These are phyloP conservation scores for Lordiphosa andalusiaca DNA, from an alignment of 2,888 invertebrate species.

Conservation along the genomic window DNA sequence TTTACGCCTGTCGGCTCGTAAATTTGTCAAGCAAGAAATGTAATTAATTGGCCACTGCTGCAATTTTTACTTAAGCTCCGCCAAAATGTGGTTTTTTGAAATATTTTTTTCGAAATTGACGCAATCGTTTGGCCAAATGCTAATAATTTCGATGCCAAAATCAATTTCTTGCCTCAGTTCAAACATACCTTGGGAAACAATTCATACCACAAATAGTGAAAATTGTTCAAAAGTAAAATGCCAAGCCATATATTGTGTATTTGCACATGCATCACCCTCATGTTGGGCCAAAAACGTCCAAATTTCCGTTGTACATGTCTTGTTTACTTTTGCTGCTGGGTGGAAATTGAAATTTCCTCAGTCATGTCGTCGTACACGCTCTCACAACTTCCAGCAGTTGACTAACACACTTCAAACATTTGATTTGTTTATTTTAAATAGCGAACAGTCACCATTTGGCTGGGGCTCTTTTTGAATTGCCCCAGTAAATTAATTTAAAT, in stretches of 20 bases:
- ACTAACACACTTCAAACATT: constrained; percentile 55
- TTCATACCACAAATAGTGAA: constrained; percentile 38
- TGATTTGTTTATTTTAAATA: constrained; percentile 35
- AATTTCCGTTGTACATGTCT: constrained; percentile 60
- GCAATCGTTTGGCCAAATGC: constrained; percentile 27
- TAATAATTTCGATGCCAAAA: constrained; percentile 20
- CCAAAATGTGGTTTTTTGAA: constrained; percentile 24
- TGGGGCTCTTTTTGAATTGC: constrained; percentile 34
- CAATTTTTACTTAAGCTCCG: constrained; percentile 33
- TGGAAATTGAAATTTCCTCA: constrained; percentile 31
- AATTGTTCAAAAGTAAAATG: constrained; percentile 51
- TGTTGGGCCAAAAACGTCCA: constrained; percentile 41
- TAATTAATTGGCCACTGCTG: constrained; percentile 69
- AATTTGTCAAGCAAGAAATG: constrained; percentile 61
- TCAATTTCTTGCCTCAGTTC: constrained; percentile 7
- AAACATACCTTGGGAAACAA: constrained; percentile 15
- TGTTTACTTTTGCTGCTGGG: constrained; percentile 27
- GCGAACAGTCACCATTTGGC: constrained; percentile 9
- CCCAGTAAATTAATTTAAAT: constrained; percentile 67
- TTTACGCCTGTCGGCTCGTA: constrained; percentile 61
- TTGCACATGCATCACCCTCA: constrained; percentile 11
- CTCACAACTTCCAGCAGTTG: constrained; percentile 32
- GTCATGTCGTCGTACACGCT: constrained; percentile 26
- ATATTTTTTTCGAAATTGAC: constrained; percentile 36
- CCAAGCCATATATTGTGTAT: constrained; percentile 43